Evolutionary conservation across 2,888 invertebrate species (phyloP), one percentile per base, ranked within the genome.

Genomic region (Megaustenia siamemsis): DNA sequence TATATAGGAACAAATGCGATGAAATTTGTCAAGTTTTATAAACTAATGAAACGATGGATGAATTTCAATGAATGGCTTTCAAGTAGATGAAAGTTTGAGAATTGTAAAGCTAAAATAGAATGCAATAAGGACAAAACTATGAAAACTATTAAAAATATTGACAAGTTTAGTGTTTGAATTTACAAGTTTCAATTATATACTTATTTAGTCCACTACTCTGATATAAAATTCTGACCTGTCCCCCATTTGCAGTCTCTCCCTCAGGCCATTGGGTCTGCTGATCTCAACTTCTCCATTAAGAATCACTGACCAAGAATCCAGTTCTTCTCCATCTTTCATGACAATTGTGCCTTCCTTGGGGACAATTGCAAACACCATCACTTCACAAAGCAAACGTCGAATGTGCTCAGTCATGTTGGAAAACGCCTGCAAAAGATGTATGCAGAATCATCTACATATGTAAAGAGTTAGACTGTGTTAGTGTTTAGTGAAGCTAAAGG

Each of bases 271-370:
- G 92, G 97, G 97, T 90, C 93, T 92, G 43, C 97, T 96, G 87
- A 99, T 97, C 94, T 99, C 98, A 49, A 99, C 99, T 92, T 97
- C 97, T 10, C 99, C 99, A 95, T 99, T 99, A 86, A 99, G 98
- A 86, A 99, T 96, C 83, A 99, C 99, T 86, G 98, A 98, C 99
- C 99, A 99, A 49, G 99, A 98, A 95, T 99, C 99, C 92, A 99
- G 95, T 95, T 99, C 98, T 94, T 99, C 99, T 28, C 98, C 98
- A 95, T 99, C 97, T 93, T 98, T 98, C 96, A 99, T 97, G 10
- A 99, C 99, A 87, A 98, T 96, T 60, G 99, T 99, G 40, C 98
- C 98, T 56, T 98, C 97, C 93, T 98, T 98, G 94, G 99, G 98
- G 43, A 99, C 99, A 0, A 99, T 98, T 1, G 99, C 99, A 95